Evolutionary conservation across 1,140 invertebrate genomes (phyloP).

Genomic region (Akabosia matsudoensis): DNA sequence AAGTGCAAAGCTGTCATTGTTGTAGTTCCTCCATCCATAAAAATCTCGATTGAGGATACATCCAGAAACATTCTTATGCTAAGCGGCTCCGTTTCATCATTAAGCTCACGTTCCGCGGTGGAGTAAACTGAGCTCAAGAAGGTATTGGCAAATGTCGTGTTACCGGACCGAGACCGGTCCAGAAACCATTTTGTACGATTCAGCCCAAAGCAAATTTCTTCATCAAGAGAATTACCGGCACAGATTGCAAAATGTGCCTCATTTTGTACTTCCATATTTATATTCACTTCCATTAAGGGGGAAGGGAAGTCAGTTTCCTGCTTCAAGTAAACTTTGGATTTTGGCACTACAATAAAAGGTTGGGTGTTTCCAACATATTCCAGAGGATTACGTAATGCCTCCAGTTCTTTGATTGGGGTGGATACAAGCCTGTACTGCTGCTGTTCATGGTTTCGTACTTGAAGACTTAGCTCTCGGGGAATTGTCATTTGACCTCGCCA

Average conservation of each 20-base stretch:
- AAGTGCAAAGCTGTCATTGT: slow-evolving; percentile 35
- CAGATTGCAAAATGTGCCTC: background rate
- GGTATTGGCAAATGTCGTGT: background rate
- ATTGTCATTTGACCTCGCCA: slow-evolving; percentile 43
- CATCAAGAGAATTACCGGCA: background rate
- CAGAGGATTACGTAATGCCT: background rate
- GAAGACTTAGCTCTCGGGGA: slow-evolving; percentile 25
- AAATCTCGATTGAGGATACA: slow-evolving; percentile 36
- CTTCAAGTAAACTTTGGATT: background rate
- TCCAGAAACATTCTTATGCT: slow-evolving; percentile 31
- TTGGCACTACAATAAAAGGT: background rate
- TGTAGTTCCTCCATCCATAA: slow-evolving; percentile 38
- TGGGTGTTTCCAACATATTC: background rate
- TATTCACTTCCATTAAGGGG: background rate
- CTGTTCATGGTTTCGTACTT: background rate
- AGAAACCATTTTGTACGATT: background rate
- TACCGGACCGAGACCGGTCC: background rate
- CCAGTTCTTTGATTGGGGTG: slow-evolving; percentile 18
- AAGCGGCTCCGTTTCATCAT: background rate
- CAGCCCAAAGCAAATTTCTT: slow-evolving; percentile 7
- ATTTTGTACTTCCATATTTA: background rate
- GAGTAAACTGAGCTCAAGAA: background rate
- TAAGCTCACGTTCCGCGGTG: slow-evolving; percentile 3
- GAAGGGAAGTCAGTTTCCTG: background rate
- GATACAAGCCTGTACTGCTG: slow-evolving; percentile 14